These are phyloP conservation scores for Amniataba percoides DNA, from an alignment of 2,797 vertebrate species.

Conservation along the genomic window DNA sequence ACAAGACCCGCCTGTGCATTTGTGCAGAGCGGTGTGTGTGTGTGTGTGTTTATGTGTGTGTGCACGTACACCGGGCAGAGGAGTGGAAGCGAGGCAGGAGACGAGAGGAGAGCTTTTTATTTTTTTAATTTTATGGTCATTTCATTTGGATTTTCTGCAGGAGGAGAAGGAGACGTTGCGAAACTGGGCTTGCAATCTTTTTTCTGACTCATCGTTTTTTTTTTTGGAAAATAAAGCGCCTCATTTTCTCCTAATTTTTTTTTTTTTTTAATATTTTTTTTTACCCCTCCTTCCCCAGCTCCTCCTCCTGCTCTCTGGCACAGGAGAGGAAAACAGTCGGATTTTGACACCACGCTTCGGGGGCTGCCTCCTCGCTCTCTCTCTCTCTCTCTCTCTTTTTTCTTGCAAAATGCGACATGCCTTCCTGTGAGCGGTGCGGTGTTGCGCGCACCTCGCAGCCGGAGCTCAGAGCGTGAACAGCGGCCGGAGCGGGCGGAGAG, in stretches of 20 bases:
- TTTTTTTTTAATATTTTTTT: constrained; percentile 22
- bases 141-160: too few relatives aligned
- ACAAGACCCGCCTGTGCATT: constrained; percentile 73
- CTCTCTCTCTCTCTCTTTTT: constrained; percentile 6
- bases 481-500: constrained; percentile 34
- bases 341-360: constrained; percentile 66
- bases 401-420: constrained; percentile 82
- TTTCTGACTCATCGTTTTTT: constrained; percentile 82
- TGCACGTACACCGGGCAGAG: constrained; percentile 70
- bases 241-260: constrained; percentile 23
- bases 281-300: background rate
- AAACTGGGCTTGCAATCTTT: constrained; percentile 82
- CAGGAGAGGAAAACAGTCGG: constrained; percentile 64
- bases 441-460: constrained; percentile 70
- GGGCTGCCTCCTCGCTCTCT: constrained; percentile 16
- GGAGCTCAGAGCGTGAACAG: constrained; percentile 44
- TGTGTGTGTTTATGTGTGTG: constrained; percentile 43
- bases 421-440: constrained; percentile 64
- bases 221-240: constrained; percentile 65
- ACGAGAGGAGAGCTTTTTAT: constrained; percentile 62
- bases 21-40: constrained; percentile 52
- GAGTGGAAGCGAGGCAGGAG: constrained; percentile 53
- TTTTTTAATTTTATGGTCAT: constrained; percentile 49
- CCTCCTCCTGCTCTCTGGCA: constrained; percentile 35
- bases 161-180: constrained; percentile 75